Evolutionary conservation across 2,113 vertebrate genomes (phyloP).

Genomic region (Cyanistes caeruleus): DNA sequence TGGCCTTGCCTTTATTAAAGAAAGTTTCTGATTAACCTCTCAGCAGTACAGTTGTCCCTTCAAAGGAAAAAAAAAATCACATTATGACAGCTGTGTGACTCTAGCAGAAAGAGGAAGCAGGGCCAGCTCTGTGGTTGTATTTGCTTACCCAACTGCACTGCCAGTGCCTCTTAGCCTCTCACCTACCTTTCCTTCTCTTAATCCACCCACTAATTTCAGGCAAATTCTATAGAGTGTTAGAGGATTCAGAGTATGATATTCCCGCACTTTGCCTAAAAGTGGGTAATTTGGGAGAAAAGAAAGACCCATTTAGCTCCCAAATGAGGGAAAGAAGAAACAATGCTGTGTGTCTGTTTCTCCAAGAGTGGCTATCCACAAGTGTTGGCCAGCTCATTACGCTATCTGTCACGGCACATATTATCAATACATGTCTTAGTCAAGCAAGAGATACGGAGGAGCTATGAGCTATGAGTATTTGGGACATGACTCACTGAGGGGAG

Average conservation of each 20-base stretch:
- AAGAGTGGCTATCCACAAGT: neutral
- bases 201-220: neutral
- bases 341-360: neutral
- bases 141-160: neutral
- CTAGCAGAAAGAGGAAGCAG: neutral
- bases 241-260: neutral
- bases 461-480: neutral
- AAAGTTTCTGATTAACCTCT: slow-evolving; percentile 42
- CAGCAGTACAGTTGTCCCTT: neutral
- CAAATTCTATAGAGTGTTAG: neutral
- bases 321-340: neutral
- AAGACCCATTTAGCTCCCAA: neutral
- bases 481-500: neutral
- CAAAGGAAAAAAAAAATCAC: neutral
- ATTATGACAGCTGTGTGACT: neutral
- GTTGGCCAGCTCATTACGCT: neutral
- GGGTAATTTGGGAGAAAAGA: neutral
- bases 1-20: slow-evolving; percentile 40
- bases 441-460: neutral
- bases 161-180: neutral
- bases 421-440: neutral
- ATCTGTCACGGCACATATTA: neutral
- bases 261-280: neutral
- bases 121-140: neutral
- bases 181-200: neutral